A percentile compares a stretch with the other conserved stretches of the same genome.
Evolutionary conservation across 2,113 vertebrate genomes (phyloP).

Genomic region (Steatornis caripensis): DNA sequence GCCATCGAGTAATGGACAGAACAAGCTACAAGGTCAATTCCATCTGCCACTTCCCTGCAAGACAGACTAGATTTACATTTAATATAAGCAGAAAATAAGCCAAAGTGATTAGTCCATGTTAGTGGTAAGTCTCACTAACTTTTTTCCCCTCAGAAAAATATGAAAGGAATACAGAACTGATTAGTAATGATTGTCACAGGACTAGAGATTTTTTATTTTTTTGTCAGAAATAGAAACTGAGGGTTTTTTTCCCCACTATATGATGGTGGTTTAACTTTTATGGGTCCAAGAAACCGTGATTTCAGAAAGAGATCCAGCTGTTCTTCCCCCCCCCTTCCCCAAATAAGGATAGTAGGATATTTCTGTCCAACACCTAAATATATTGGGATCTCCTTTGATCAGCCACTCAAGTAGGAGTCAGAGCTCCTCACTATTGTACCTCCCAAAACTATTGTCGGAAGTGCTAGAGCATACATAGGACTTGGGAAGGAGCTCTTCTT

Average conservation of each 20-base stretch:
- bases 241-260: fast-evolving
- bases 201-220: background rate
- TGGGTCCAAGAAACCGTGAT: background rate
- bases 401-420: background rate
- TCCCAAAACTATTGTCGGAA: background rate
- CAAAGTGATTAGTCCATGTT: background rate
- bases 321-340: background rate
- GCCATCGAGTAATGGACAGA: background rate
- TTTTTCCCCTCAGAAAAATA: background rate
- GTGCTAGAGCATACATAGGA: background rate
- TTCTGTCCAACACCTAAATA: background rate
- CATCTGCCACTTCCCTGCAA: background rate
- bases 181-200: background rate
- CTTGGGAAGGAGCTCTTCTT: background rate
- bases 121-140: background rate
- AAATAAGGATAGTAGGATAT: background rate
- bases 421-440: background rate
- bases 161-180: background rate
- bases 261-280: background rate
- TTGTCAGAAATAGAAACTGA: background rate
- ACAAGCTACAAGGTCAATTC: background rate
- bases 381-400: background rate
- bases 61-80: background rate
- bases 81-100: background rate
- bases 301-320: background rate